These are phyloP conservation scores for Theocolax elegans DNA, from an alignment of 1,140 invertebrate genomes.

Conservation along the genomic window DNA sequence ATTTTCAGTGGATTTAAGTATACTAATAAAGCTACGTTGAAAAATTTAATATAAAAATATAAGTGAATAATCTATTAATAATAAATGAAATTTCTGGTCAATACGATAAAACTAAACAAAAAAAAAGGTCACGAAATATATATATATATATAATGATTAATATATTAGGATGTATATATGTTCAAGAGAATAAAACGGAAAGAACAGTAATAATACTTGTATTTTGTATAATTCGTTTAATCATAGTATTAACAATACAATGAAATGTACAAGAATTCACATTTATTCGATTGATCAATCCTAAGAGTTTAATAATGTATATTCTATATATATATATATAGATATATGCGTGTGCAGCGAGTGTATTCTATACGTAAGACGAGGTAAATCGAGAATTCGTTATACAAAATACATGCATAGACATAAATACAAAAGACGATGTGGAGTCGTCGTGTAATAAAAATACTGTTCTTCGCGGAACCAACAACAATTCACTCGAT, in stretches of 20 bases:
- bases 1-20: no score
- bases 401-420: conserved; percentile 18
- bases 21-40: no score
- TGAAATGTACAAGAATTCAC: conserved; percentile 16
- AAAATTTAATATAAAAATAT: no score
- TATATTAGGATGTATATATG: no score
- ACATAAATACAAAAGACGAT: conserved; percentile 3
- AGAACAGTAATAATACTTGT: not conserved
- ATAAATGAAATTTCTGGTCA: no score
- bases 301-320: not conserved
- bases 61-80: no score
- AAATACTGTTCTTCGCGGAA: conserved; percentile 2
- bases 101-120: no score
- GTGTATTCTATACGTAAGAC: no score
- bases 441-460: not conserved
- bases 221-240: conserved; percentile 3
- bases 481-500: not conserved
- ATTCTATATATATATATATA: not conserved
- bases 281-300: conserved; percentile 41
- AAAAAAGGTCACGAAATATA: no score
- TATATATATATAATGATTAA: no score
- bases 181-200: conserved; percentile 2
- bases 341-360: not conserved
- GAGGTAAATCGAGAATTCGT: no score
- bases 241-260: conserved; percentile 15